Evolutionary conservation across 2,888 invertebrate genomes (phyloP).

Genomic region (Tiphia femorata): DNA sequence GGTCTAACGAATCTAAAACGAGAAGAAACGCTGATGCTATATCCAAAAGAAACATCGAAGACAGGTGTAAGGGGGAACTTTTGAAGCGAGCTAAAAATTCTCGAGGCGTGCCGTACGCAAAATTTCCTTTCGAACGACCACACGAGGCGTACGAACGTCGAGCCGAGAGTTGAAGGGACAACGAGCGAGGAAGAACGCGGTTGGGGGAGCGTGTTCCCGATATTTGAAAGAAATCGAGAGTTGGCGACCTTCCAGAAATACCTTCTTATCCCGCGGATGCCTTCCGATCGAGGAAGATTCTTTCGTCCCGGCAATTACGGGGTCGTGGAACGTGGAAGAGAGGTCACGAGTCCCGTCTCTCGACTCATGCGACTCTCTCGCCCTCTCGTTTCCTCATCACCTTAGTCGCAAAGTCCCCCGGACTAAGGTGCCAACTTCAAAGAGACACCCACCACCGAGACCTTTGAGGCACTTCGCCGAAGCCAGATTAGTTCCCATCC

Average conservation of each 20-base stretch:
- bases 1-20: no score
- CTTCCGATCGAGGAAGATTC: conserved; percentile 16
- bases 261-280: conserved; percentile 37
- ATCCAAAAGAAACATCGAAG: no score
- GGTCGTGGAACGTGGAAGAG: conserved; percentile 1
- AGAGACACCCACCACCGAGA: conserved; percentile 18
- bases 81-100: no score
- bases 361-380: not conserved
- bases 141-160: no score
- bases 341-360: not conserved
- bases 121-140: no score
- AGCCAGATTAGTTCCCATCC: conserved; percentile 45
- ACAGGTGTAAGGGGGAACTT: no score
- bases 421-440: conserved; percentile 33
- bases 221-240: conserved; percentile 45
- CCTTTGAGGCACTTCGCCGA: conserved; percentile 41
- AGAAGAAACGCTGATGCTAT: no score
- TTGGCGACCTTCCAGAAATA: conserved; percentile 54
- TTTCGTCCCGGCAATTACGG: conserved; percentile 30
- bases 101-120: no score
- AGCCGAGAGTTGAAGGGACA: not conserved
- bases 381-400: not conserved
- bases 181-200: conserved; percentile 7
- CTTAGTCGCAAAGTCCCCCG: not conserved
- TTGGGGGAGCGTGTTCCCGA: conserved; percentile 4